Percentiles rank a stretch among this genome's conserved stretches.
phyloP scores from a whole-genome alignment of 2,797 vertebrate species.

The Emys orbicularis region DNA sequence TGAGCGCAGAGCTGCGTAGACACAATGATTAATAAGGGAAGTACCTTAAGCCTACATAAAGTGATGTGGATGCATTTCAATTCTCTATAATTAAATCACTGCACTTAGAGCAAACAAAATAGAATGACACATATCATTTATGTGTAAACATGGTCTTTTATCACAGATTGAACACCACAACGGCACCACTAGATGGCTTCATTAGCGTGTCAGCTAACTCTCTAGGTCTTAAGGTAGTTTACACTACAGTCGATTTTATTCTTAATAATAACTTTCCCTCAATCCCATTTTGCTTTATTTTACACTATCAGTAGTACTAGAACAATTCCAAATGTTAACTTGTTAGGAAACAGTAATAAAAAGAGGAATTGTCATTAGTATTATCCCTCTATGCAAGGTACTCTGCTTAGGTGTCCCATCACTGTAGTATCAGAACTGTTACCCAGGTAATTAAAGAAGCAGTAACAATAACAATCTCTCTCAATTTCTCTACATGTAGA shows the following conservation, averaged over 20 bases:
- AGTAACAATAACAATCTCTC: not conserved
- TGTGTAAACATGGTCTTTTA: too few relatives aligned
- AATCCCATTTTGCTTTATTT: not conserved
- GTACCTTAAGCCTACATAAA: not conserved
- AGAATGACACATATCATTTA: too few relatives aligned
- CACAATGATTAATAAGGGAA: not conserved
- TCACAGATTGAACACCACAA: not conserved
- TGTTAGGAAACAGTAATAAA: not conserved
- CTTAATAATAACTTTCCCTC: not conserved
- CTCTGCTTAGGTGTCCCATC: not conserved
- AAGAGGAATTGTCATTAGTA: not conserved
- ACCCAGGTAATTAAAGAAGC: not conserved
- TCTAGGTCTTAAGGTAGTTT: not conserved
- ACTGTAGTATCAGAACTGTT: not conserved
- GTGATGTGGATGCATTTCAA: too few relatives aligned
- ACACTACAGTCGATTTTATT: not conserved
- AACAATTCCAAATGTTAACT: not conserved
- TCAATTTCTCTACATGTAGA: not conserved
- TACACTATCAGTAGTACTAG: not conserved
- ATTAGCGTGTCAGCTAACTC: not conserved
- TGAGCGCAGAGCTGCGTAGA: not conserved
- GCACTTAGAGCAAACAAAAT: too few relatives aligned
- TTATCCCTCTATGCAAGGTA: not conserved
- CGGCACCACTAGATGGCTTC: not conserved
- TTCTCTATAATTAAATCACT: too few relatives aligned